Conservation (phyloP, 2,113 vertebrate genomes). For the Cottus gobio region DNA sequence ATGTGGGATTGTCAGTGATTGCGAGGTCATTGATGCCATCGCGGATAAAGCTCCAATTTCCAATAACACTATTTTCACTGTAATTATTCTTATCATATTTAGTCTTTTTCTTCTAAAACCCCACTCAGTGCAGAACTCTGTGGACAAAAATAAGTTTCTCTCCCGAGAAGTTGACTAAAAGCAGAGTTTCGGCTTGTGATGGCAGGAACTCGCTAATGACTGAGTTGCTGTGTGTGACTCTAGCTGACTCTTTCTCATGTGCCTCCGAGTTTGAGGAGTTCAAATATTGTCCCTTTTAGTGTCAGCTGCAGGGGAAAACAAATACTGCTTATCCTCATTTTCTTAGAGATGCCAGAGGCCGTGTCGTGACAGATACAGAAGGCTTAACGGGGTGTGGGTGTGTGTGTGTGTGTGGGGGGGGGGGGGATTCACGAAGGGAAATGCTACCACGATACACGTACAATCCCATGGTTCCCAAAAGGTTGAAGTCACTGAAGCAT, state of each 20-base stretch:
- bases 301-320: constrained; percentile 58
- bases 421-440: constrained; percentile 3
- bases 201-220: constrained; percentile 44
- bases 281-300: constrained; percentile 60
- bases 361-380: constrained; percentile 9
- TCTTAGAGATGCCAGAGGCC: constrained; percentile 32
- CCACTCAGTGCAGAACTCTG: neutral
- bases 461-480: constrained; percentile 36
- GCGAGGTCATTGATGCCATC: neutral
- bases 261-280: constrained; percentile 43
- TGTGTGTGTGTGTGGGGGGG: neutral
- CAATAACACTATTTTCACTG: neutral
- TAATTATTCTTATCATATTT: constrained; percentile 11
- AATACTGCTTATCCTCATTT: constrained; percentile 41
- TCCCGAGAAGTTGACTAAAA: constrained; percentile 9
- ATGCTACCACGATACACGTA: neutral
- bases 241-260: constrained; percentile 32
- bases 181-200: constrained; percentile 29
- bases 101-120: neutral
- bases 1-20: neutral
- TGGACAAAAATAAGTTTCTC: constrained; percentile 30
- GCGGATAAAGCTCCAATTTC: neutral
- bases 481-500: neutral
- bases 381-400: neutral
- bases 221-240: constrained; percentile 29